phyloP scores from a whole-genome alignment of 2,113 vertebrate species.

The Xenotilapia longispinis region DNA sequence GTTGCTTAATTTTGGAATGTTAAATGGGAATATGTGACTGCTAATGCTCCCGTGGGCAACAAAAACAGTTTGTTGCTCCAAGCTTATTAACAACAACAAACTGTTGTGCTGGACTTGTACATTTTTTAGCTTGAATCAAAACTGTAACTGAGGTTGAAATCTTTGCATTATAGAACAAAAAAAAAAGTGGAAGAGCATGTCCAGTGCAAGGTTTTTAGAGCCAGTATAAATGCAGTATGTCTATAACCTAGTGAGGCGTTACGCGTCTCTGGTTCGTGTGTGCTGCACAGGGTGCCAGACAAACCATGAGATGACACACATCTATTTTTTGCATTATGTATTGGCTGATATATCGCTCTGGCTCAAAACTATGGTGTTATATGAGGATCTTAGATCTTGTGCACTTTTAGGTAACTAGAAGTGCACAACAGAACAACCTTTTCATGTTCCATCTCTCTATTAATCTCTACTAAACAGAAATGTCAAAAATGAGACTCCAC shows the following conservation, averaged over 20 bases:
- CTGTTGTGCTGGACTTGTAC: not conserved
- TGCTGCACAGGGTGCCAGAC: not conserved
- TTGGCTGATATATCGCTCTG: not conserved
- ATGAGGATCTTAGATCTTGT: not conserved
- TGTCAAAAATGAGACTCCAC: not conserved
- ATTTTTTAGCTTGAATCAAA: not conserved
- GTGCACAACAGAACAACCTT: not conserved
- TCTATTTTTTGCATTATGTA: not conserved
- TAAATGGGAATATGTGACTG: constrained; percentile 34
- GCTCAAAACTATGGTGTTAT: not conserved
- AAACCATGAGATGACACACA: not conserved
- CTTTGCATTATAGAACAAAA: not conserved
- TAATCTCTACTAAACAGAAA: not conserved
- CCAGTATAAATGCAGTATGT: not conserved
- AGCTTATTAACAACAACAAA: constrained; percentile 21
- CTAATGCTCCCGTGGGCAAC: constrained; percentile 10
- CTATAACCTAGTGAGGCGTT: not conserved
- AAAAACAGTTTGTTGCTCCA: constrained; percentile 6
- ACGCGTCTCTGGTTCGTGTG: rapidly evolving
- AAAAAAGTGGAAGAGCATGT: not conserved
- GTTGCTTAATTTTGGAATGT: constrained; percentile 45
- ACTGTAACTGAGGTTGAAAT: not conserved
- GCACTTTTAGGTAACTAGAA: not conserved
- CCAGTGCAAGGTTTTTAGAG: not conserved
- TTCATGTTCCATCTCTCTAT: not conserved